Evolutionary conservation across 1,140 invertebrate genomes (phyloP).

Genomic region (Euglossa dilemma): DNA sequence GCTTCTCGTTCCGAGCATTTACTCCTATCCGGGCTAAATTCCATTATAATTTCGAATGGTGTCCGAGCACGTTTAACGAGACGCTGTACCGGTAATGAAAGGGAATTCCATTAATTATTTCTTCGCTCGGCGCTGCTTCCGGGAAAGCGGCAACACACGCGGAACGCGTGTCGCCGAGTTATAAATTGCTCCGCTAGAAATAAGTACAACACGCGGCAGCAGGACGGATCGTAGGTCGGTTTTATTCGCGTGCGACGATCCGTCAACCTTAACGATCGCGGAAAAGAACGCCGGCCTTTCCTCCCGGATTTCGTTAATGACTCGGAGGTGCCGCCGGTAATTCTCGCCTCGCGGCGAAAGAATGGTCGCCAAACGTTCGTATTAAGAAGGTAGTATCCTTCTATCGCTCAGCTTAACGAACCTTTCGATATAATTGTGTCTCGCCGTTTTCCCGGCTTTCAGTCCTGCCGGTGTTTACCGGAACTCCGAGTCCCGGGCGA

Average conservation of each 20-base stretch:
- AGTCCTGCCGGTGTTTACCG: not conserved
- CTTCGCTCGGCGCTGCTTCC: not conserved
- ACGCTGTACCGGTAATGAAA: constrained; percentile 5
- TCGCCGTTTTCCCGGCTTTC: not conserved
- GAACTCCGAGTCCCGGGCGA: not conserved
- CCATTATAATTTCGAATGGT: constrained; percentile 5
- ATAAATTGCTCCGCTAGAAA: constrained; percentile 49
- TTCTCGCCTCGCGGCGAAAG: constrained; percentile 31
- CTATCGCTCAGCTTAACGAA: not conserved
- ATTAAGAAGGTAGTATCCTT: not conserved
- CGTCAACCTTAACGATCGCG: constrained; percentile 53
- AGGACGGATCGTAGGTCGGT: constrained; percentile 21
- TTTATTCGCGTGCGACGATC: constrained; percentile 40
- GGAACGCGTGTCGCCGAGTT: constrained; percentile 22
- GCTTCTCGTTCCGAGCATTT: not conserved
- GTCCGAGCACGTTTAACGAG: not conserved
- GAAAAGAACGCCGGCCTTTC: constrained; percentile 19
- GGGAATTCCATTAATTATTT: constrained; percentile 34
- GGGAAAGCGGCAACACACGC: not conserved
- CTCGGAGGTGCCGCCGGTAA: constrained; percentile 42
- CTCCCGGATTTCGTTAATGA: constrained; percentile 58
- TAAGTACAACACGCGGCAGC: constrained; percentile 36
- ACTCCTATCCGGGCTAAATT: not conserved
- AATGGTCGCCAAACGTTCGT: constrained; percentile 17
- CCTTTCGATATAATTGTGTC: not conserved